phyloP scores from a whole-genome alignment of 2,888 invertebrate species.

The Perdita meconis region DNA sequence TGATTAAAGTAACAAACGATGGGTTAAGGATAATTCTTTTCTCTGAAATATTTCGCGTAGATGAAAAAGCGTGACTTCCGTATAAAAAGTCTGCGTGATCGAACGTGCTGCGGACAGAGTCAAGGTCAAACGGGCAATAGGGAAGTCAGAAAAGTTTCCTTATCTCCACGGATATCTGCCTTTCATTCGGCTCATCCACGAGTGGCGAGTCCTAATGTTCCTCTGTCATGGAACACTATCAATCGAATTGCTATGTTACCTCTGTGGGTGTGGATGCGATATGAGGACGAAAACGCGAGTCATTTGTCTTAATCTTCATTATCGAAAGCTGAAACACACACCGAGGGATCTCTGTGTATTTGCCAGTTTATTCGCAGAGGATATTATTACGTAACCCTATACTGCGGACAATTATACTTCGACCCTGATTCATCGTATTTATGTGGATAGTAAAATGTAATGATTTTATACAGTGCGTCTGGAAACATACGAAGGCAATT shows the following conservation, averaged over 20 bases:
- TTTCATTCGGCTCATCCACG: neutral
- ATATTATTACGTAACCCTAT: neutral
- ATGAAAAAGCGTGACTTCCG: neutral
- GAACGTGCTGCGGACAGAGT: neutral
- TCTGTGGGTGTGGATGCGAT: neutral
- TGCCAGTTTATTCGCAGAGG: slow-evolving; percentile 18
- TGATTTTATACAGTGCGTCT: too few relatives aligned
- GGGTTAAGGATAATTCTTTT: neutral
- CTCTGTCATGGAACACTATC: neutral
- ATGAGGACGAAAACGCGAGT: neutral
- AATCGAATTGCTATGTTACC: slow-evolving; percentile 4
- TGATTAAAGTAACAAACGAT: too few relatives aligned
- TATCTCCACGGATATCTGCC: neutral
- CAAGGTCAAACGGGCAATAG: neutral
- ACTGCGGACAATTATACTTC: neutral
- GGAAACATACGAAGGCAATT: neutral
- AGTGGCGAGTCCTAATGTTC: neutral
- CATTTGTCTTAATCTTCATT: slow-evolving; percentile 33
- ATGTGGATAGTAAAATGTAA: too few relatives aligned
- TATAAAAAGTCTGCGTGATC: neutral
- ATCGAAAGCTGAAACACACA: slow-evolving; percentile 11
- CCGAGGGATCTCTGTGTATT: slow-evolving; percentile 22
- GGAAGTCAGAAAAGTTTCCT: slow-evolving; percentile 3
- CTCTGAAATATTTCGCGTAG: neutral
- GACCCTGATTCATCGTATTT: too few relatives aligned